These are phyloP conservation scores for Plestiodon gilberti DNA, from an alignment of 2,113 vertebrate species.

Conservation along the genomic window DNA sequence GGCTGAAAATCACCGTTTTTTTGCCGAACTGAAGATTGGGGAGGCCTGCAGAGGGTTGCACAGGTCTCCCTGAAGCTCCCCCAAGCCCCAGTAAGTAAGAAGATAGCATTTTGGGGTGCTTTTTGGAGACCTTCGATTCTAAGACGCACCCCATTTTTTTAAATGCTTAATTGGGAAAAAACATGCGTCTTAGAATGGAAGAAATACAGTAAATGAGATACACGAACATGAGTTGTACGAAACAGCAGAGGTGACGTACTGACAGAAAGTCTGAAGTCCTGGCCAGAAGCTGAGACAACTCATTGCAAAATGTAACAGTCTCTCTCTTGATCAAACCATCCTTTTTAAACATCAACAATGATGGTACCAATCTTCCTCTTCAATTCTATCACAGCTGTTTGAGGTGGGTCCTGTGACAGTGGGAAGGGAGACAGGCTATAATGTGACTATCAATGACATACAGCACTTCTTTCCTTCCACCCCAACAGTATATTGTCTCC, in stretches of 20 bases:
- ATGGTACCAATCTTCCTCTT: neutral
- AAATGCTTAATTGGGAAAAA: no score
- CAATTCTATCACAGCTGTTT: neutral
- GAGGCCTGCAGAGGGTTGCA: no score
- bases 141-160: no score
- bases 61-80: no score
- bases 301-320: neutral
- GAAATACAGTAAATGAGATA: neutral
- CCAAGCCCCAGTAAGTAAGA: no score
- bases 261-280: neutral
- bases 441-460: neutral
- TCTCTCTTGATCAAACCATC: neutral
- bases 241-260: neutral
- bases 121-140: no score
- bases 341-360: neutral
- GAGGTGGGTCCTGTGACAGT: neutral
- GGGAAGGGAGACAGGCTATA: neutral
- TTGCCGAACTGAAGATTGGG: no score
- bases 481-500: constrained; percentile 31
- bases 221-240: neutral
- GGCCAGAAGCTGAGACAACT: neutral
- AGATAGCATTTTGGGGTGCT: no score
- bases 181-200: no score
- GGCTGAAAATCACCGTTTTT: no score
- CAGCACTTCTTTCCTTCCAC: neutral